These are phyloP conservation scores for Dioctria rufipes DNA, from an alignment of 2,888 invertebrate genomes.

Conservation along the genomic window DNA sequence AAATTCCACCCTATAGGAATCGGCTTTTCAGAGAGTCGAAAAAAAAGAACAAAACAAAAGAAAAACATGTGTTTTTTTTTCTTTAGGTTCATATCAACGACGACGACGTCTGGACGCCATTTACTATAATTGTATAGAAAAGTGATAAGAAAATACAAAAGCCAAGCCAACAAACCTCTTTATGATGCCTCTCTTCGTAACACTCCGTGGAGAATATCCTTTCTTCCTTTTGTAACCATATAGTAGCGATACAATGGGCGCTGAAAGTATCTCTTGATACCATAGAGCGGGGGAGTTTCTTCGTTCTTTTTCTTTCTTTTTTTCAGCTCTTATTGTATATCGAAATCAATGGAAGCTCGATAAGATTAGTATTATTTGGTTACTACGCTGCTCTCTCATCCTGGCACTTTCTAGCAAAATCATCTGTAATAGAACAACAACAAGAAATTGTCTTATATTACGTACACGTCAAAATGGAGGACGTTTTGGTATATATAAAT, in stretches of 20 bases:
- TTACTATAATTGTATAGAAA: conserved; percentile 26
- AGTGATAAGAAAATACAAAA: conserved; percentile 20
- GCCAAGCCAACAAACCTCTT: conserved; percentile 8
- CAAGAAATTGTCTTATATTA: conserved; percentile 16
- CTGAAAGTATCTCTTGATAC: conserved; percentile 23
- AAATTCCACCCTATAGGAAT: neutral
- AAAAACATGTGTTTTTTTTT: neutral
- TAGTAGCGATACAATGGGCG: conserved; percentile 20
- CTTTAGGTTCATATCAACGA: conserved; percentile 31
- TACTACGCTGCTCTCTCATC: neutral
- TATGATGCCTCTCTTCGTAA: neutral
- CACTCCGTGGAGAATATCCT: neutral
- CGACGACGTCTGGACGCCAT: conserved; percentile 48
- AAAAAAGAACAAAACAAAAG: neutral
- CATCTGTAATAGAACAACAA: conserved; percentile 37
- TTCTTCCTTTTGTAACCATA: neutral
- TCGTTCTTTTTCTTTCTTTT: neutral
- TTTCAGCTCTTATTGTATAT: neutral
- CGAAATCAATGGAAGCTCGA: conserved; percentile 40
- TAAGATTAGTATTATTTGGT: conserved; percentile 48
- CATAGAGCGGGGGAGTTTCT: conserved; percentile 11
- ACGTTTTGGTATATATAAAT: conserved; percentile 40
- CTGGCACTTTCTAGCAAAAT: neutral
- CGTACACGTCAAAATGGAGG: conserved; percentile 28
- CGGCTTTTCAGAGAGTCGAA: neutral